phyloP scores from a whole-genome alignment of 1,140 invertebrate genomes.

The Schlechtendalia chinensis region DNA sequence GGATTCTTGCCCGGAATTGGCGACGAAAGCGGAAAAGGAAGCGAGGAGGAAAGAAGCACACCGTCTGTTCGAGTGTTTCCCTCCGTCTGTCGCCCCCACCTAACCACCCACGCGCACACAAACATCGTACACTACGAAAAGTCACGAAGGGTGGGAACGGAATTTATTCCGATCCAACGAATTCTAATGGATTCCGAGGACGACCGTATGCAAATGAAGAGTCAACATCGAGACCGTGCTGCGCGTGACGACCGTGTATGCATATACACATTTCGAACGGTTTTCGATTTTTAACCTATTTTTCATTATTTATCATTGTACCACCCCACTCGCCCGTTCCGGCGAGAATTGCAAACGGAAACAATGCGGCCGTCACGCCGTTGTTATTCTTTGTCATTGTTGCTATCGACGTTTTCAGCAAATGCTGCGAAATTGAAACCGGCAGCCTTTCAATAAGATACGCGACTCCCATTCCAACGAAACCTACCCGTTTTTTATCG shows the following conservation, averaged over 20 bases:
- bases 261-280: constrained; percentile 12
- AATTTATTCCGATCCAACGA: constrained; percentile 41
- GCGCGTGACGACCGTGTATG: too few relatives aligned
- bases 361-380: neutral
- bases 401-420: neutral
- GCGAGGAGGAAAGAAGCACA: too few relatives aligned
- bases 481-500: too few relatives aligned
- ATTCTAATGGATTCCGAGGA: constrained; percentile 19
- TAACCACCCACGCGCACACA: too few relatives aligned
- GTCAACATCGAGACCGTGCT: neutral
- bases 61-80: too few relatives aligned
- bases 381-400: neutral
- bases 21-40: too few relatives aligned
- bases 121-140: neutral
- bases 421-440: neutral
- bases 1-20: neutral
- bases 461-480: too few relatives aligned
- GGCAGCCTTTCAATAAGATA: too few relatives aligned
- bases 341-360: neutral
- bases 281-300: constrained; percentile 39
- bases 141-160: constrained; percentile 5
- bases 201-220: constrained; percentile 22
- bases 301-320: neutral
- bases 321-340: too few relatives aligned
- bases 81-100: too few relatives aligned